Base-by-base conservation (phyloP, 1,140 invertebrate species). In the Drosophila sp. region DNA sequence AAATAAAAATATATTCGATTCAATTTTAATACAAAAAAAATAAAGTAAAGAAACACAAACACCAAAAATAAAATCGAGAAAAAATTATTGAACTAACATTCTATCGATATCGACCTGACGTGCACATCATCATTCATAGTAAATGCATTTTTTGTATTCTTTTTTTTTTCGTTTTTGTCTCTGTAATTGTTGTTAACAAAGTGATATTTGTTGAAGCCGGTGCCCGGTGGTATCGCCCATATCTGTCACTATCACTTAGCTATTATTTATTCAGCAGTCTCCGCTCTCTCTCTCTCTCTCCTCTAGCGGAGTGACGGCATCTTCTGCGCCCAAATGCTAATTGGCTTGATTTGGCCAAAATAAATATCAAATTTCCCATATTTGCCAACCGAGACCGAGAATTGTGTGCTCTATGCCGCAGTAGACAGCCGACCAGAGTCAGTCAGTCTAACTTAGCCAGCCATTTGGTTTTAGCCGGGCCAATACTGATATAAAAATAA, bases 331-430 rank as follows among this genome's bases (percentile, higher is more conserved):
- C 72, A 71, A 73, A 61, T 47, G 83, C 80, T 83, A 87, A 87
- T 87, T 87, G 79, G 84, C 67, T 69, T 80, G 80, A 79, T 80
- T 70, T 79, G 47, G 56, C 62, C 61, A 60, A 72, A 72, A 68
- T 61, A 80, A 83, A 89, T 74, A 80, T 87, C 83, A 69, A 89
- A 73, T 83, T 89, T 77, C 80, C 8, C 79, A 80, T 83, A 89
- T 72, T 79, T 79, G 47, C 57, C 65, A 74, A 50, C 44, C 68
- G 58, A 56, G 73, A 33, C 30, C 70, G 58, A 68, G 44, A 66
- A 71, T 80, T 75, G 61, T 71, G 41, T 44, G 56, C 27, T 1
- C 35, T 38, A 56, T 71, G 57, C 25, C 58, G 61, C 17, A 38
- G 32, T 61, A 69, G 11, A 32, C 57, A 60, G 23, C 25, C 56